Evolutionary conservation across 2,797 vertebrate genomes (phyloP).

Genomic region (Sorex maritimensis): DNA sequence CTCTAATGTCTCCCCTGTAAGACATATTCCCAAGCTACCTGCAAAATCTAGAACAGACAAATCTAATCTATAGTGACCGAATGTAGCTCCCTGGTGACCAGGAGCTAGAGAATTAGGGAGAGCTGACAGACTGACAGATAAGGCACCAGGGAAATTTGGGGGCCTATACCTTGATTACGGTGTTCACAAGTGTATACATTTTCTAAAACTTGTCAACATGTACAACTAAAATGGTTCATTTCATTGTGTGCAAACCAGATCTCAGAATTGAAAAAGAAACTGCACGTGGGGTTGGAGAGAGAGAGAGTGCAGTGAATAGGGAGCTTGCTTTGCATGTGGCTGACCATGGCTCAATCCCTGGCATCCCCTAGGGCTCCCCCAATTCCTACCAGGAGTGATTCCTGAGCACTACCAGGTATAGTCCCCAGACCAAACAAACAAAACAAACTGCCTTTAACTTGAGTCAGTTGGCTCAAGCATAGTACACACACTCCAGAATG

Average conservation of each 20-base stretch:
- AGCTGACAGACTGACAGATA: not conserved
- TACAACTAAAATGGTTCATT: constrained; percentile 60
- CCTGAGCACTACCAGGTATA: too few relatives aligned
- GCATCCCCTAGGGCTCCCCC: too few relatives aligned
- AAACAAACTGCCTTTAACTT: not conserved
- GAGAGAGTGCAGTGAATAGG: too few relatives aligned
- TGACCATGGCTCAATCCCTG: too few relatives aligned
- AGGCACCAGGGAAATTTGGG: constrained; percentile 27
- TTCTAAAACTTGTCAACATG: constrained; percentile 69
- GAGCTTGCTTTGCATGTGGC: too few relatives aligned
- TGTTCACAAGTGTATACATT: constrained; percentile 36
- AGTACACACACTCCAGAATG: constrained; percentile 48
- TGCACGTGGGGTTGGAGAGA: not conserved
- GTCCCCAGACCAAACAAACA: too few relatives aligned
- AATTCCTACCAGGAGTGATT: too few relatives aligned
- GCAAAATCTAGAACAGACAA: constrained; percentile 54
- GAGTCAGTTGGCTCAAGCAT: constrained; percentile 30
- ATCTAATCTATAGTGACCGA: constrained; percentile 33
- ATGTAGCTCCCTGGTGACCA: constrained; percentile 41
- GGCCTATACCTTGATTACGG: constrained; percentile 39
- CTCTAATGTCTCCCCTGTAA: constrained; percentile 10
- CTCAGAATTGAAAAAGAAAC: constrained; percentile 54
- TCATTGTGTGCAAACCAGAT: constrained; percentile 48
- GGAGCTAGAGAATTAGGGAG: not conserved
- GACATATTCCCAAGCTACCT: constrained; percentile 48